Conservation (phyloP, 2,888 invertebrate genomes). For the Drepana falcataria region DNA sequence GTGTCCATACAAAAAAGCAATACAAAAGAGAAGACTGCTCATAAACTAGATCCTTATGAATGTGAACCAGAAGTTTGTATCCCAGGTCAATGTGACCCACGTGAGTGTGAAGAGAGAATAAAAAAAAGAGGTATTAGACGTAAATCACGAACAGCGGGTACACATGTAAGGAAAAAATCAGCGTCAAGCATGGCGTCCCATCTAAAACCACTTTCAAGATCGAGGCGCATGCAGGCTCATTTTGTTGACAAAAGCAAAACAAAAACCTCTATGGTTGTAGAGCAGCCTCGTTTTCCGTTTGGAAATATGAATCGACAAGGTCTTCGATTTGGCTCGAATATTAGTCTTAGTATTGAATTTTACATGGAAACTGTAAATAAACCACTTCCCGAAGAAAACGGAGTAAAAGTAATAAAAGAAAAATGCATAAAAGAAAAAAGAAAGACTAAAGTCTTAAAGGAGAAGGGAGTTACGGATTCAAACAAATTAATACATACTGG, state of each 20-base stretch:
- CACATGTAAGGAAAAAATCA: background rate
- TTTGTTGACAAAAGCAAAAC: background rate
- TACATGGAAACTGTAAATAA: constrained; percentile 15
- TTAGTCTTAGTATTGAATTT: constrained; percentile 28
- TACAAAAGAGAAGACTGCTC: background rate
- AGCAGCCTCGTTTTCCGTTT: constrained; percentile 5
- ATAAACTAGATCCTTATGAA: constrained; percentile 16
- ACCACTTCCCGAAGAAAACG: no score
- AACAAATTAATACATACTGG: background rate
- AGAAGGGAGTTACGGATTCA: background rate
- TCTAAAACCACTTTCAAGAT: background rate
- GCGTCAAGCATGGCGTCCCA: background rate
- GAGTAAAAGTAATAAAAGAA: background rate
- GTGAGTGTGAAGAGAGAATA: constrained; percentile 22
- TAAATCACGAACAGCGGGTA: constrained; percentile 8
- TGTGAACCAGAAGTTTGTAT: constrained; percentile 21
- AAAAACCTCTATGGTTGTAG: constrained; percentile 1
- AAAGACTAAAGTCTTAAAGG: background rate
- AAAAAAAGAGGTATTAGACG: constrained; percentile 17
- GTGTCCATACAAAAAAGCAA: background rate
- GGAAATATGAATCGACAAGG: constrained; percentile 11
- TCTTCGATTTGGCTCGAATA: constrained; percentile 25
- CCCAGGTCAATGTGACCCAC: constrained; percentile 21
- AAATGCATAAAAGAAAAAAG: background rate
- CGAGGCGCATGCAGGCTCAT: background rate